These are phyloP conservation scores for Spinus olivaceus DNA, from an alignment of 2,797 vertebrate genomes.

Conservation along the genomic window DNA sequence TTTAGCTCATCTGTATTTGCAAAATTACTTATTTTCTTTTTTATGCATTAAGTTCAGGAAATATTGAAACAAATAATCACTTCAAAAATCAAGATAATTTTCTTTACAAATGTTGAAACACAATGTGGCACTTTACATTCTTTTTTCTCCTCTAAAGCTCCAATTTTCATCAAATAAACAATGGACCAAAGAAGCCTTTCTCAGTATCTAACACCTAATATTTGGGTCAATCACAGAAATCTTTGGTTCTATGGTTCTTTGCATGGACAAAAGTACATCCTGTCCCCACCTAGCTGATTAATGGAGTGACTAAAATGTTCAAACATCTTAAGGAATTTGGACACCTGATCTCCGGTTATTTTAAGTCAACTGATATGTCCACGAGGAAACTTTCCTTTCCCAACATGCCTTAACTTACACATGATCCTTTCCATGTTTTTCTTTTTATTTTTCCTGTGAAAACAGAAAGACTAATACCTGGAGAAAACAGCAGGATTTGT, in stretches of 20 bases:
- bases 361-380: slow-evolving; percentile 12
- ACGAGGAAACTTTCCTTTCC: neutral
- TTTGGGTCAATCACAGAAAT: slow-evolving; percentile 1
- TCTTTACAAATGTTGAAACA: neutral
- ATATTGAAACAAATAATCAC: slow-evolving; percentile 2
- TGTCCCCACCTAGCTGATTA: neutral
- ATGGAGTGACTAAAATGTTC: neutral
- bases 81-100: slow-evolving; percentile 8
- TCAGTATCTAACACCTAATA: neutral
- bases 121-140: neutral
- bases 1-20: neutral
- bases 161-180: slow-evolving; percentile 20
- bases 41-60: neutral
- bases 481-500: slow-evolving; percentile 7
- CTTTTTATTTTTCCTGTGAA: neutral
- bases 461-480: neutral
- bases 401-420: neutral
- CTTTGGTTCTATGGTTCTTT: neutral
- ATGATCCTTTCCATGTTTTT: slow-evolving; percentile 5
- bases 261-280: neutral
- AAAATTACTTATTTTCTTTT: neutral
- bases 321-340: slow-evolving; percentile 28
- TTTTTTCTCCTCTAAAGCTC: neutral
- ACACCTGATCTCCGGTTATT: slow-evolving; percentile 38
- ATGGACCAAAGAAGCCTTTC: neutral